Evolutionary conservation across 2,113 vertebrate species (phyloP).

Genomic region (Lycaon pictus): DNA sequence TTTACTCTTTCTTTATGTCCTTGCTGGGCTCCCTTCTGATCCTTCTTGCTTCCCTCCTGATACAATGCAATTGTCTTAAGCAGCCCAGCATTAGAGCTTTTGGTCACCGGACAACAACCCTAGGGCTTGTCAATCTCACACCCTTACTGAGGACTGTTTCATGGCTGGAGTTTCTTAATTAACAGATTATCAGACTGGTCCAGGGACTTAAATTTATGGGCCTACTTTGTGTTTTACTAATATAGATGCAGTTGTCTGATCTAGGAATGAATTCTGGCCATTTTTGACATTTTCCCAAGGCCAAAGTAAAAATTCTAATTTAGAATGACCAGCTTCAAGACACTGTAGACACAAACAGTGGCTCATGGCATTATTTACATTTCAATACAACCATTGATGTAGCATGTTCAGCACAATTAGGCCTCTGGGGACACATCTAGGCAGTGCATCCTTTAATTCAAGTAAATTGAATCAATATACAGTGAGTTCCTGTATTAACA

Average conservation of each 20-base stretch:
- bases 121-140: not conserved
- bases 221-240: constrained; percentile 3
- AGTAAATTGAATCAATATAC: constrained; percentile 58
- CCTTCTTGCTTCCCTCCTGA: constrained; percentile 1
- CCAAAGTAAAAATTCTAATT: constrained; percentile 59
- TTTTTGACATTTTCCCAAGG: constrained; percentile 35
- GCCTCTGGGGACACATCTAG: constrained; percentile 23
- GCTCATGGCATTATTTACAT: constrained; percentile 25
- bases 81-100: not conserved
- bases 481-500: constrained; percentile 58
- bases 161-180: not conserved
- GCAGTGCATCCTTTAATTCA: constrained; percentile 45
- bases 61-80: not conserved
- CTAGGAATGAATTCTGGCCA: not conserved
- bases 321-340: constrained; percentile 32
- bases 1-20: not conserved
- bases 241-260: constrained; percentile 43
- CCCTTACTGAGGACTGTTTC: not conserved
- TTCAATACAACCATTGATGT: not conserved
- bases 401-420: not conserved
- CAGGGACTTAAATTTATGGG: constrained; percentile 40
- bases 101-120: not conserved
- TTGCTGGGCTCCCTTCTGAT: not conserved
- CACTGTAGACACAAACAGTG: not conserved
- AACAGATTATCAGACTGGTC: not conserved